Conservation (phyloP, 2,888 invertebrate genomes). For the Clunio marinus region DNA sequence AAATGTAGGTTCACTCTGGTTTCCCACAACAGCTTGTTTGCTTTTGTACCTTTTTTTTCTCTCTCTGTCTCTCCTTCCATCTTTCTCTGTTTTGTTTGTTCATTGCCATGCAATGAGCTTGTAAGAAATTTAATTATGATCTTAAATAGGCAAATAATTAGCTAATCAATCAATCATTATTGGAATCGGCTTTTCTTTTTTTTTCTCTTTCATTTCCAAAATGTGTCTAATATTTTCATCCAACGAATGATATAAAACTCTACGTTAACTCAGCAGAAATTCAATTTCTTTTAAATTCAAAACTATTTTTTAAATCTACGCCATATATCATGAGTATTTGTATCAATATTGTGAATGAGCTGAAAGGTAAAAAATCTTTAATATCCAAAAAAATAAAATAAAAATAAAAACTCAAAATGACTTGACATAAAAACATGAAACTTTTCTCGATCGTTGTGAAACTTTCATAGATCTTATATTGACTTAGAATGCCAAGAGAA, state of each 20-base stretch:
- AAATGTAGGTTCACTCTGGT: not conserved
- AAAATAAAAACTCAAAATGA: not conserved
- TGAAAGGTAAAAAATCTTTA: not conserved
- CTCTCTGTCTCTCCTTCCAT: slow-evolving; percentile 1
- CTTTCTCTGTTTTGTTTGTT: not conserved
- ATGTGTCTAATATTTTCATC: not conserved
- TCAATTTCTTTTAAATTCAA: not conserved
- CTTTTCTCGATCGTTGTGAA: not conserved
- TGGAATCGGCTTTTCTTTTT: not conserved
- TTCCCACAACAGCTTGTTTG: slow-evolving; percentile 24
- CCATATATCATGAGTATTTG: slow-evolving; percentile 26
- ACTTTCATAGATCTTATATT: not conserved
- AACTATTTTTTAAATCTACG: not conserved
- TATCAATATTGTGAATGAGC: slow-evolving; percentile 37
- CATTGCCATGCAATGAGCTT: slow-evolving; percentile 1
- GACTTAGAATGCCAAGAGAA: not conserved
- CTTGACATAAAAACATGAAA: not conserved
- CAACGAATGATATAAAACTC: not conserved
- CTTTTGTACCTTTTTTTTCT: not conserved
- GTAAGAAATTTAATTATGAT: slow-evolving; percentile 29
- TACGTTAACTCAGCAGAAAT: slow-evolving; percentile 3
- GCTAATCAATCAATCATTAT: slow-evolving; percentile 37
- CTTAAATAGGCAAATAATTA: slow-evolving; percentile 37
- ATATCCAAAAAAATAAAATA: too few species aligned
- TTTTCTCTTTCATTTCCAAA: not conserved